Conservation (phyloP, 2,797 vertebrate species). For the Botia kubotai region DNA sequence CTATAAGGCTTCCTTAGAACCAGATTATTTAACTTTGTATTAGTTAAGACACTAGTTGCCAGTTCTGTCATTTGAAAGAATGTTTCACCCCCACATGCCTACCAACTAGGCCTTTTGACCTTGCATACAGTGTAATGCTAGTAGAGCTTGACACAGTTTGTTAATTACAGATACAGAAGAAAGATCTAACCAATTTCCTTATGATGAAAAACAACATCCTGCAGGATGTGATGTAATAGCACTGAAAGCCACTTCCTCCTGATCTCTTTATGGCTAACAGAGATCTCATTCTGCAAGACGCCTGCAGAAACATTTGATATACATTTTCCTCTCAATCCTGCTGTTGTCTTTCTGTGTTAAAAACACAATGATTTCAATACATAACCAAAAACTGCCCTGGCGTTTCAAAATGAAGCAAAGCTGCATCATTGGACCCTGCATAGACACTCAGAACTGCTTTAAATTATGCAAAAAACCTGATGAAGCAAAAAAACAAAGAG, state of each 20-base stretch:
- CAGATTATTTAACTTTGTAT: background rate
- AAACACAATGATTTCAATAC: background rate
- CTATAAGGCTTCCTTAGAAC: background rate
- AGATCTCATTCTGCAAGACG: background rate
- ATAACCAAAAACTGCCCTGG: background rate
- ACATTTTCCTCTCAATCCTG: background rate
- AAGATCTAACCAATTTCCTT: background rate
- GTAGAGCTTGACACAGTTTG: constrained; percentile 8
- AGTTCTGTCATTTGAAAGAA: background rate
- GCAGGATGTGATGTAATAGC: background rate
- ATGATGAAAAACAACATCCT: background rate
- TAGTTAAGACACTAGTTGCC: background rate
- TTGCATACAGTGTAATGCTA: constrained; percentile 48
- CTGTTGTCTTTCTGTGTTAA: too few relatives aligned
- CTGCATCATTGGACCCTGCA: background rate
- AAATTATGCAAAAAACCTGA: background rate
- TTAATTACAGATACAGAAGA: constrained; percentile 9
- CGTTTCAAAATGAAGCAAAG: background rate
- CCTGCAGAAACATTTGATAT: background rate
- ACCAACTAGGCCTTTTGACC: constrained; percentile 2
- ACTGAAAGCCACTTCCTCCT: constrained; percentile 4
- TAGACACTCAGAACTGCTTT: constrained; percentile 1
- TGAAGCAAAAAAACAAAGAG: background rate
- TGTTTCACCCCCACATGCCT: background rate
- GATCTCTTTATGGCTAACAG: background rate